Base-by-base conservation (phyloP, 2,888 invertebrate species). In the Ophioninae sp. region DNA sequence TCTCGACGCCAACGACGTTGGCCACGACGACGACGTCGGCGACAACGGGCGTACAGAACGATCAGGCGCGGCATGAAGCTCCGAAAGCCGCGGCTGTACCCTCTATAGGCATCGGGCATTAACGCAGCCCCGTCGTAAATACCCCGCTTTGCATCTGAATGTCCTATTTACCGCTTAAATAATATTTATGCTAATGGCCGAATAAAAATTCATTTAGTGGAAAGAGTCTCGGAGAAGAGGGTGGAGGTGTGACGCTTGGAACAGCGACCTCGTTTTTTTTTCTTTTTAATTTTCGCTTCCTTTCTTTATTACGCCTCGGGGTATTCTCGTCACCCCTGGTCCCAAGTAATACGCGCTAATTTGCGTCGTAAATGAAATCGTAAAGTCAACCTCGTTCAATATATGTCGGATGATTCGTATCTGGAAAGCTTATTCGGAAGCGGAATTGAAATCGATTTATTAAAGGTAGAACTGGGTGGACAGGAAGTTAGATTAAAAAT, bases 121-220 rank as follows among this genome's bases (percentile, higher is more conserved):
- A 86, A 86, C 79, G 84, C 77, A 84, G 79, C 82, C 81, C 79
- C 69, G 41, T 71, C 85, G 85, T 86, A 86, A 86, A 86, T 86
- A 85, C 78, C 79, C 73, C 71, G 86, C 82, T 86, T 85, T 85
- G 83, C 86, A 86, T 86, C 76, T 79, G 85, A 86, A 86, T 86
- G 86, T 81, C 83, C 86, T 82, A 86, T 86, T 79, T 86, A 86
- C 83, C 78, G 86, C 82, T 86, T 86, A 85, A 86, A 86, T 86
- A 86, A 86, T 86, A 86, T 86, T 86, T 85, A 86, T 86, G 86
- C 85, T 86, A 86, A 86, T 86, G 85, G 79, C 58, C 71, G 79
- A 83, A 86, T 86, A 86, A 86, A 86, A 86, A 86, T 86, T 86
- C 86, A 86, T 86, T 86, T 86, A 86, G 85, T 74, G 82, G 81